These are phyloP conservation scores for Podarcis cretensis DNA, from an alignment of 2,113 vertebrate genomes.

Conservation along the genomic window DNA sequence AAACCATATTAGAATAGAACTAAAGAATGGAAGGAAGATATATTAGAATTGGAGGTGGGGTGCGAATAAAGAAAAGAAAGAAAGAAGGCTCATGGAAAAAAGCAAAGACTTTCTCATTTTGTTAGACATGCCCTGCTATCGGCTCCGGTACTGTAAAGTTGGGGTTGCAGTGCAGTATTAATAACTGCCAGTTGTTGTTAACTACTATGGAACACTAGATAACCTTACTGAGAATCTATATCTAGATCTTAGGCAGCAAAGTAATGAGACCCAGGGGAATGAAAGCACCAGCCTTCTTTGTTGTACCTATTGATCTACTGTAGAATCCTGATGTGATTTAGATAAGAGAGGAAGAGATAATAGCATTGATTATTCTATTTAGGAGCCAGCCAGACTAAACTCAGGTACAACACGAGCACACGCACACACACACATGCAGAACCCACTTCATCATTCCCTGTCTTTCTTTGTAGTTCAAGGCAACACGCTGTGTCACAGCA, in stretches of 20 bases:
- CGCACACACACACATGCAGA: constrained; percentile 27
- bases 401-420: constrained; percentile 67
- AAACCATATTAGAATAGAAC: constrained; percentile 30
- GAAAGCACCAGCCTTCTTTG: constrained; percentile 72
- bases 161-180: constrained; percentile 58
- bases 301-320: constrained; percentile 81
- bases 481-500: constrained; percentile 40
- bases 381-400: constrained; percentile 77
- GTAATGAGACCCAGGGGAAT: constrained; percentile 83
- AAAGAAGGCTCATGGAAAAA: not conserved
- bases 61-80: constrained; percentile 36
- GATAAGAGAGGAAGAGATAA: constrained; percentile 84
- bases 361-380: constrained; percentile 87
- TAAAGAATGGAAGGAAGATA: constrained; percentile 28
- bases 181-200: constrained; percentile 78
- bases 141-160: constrained; percentile 42
- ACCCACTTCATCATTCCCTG: constrained; percentile 67
- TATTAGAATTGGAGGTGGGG: constrained; percentile 1
- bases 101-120: constrained; percentile 34
- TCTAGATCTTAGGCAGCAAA: constrained; percentile 67
- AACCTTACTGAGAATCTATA: constrained; percentile 73
- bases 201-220: constrained; percentile 75
- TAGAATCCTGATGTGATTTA: constrained; percentile 81
- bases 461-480: constrained; percentile 63
- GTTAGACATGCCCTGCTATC: constrained; percentile 39